Conservation (phyloP, 1,140 invertebrate genomes). For the Polypedilum pembai region DNA sequence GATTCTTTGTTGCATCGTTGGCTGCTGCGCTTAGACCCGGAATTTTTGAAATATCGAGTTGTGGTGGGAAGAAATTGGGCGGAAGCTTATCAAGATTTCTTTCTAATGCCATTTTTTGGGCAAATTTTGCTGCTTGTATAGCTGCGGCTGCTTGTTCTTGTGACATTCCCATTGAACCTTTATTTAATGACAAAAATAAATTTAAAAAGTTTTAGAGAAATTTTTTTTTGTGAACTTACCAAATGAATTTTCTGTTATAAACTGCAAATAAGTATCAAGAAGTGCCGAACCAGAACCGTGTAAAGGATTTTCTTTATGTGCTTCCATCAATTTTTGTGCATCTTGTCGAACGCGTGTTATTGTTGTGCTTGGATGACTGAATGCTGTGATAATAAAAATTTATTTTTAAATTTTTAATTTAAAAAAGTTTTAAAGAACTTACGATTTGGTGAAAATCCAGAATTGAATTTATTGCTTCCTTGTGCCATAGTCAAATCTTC, state of each 20-base stretch:
- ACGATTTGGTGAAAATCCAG: conserved; percentile 32
- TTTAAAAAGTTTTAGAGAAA: conserved; percentile 17
- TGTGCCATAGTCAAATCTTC: conserved; percentile 64
- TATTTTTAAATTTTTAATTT: not conserved
- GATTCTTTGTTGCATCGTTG: not conserved
- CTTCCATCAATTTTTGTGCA: conserved; percentile 56
- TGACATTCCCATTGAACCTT: conserved; percentile 45
- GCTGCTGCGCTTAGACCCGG: not conserved
- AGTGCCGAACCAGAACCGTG: conserved; percentile 58
- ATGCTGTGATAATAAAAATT: conserved; percentile 43
- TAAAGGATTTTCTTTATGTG: conserved; percentile 45
- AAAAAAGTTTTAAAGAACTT: not conserved
- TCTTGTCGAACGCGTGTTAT: conserved; percentile 46
- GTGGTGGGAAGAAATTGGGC: conserved; percentile 37
- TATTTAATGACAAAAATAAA: conserved; percentile 28
- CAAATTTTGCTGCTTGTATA: conserved; percentile 59
- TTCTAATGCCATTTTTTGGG: conserved; percentile 60
- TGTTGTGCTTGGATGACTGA: conserved; percentile 52
- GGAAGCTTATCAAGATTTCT: conserved; percentile 49
- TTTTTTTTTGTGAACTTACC: conserved; percentile 42
- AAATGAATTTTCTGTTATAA: conserved; percentile 72
- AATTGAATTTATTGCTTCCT: conserved; percentile 37
- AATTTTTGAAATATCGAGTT: conserved; percentile 41
- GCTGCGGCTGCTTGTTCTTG: conserved; percentile 51
- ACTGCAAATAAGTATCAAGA: conserved; percentile 74